Evolutionary conservation across 2,797 vertebrate species (phyloP).

Genomic region (Sciurus vulgaris): DNA sequence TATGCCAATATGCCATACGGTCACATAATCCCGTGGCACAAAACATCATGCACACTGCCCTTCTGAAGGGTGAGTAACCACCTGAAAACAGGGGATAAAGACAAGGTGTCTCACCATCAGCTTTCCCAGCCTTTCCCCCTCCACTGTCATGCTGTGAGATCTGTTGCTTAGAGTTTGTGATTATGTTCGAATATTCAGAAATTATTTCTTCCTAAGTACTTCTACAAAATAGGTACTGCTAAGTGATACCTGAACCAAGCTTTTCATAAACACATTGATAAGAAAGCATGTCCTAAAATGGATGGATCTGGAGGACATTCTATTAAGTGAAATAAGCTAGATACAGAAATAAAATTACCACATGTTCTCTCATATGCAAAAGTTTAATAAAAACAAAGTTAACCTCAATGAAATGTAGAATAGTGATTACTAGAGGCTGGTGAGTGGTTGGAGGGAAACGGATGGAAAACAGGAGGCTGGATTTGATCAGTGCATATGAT

Average conservation of each 20-base stretch:
- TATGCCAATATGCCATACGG: conserved; percentile 87
- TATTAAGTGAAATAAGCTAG: neutral
- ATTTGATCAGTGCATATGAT: neutral
- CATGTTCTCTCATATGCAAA: neutral
- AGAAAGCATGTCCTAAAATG: conserved; percentile 6
- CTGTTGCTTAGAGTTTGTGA: neutral
- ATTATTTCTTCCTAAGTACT: neutral
- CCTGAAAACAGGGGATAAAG: neutral
- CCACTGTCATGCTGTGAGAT: neutral
- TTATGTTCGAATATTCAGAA: neutral
- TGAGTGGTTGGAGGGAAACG: neutral
- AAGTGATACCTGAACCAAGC: neutral
- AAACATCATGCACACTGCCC: conserved; percentile 84
- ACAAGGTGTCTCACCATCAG: neutral
- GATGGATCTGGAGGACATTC: neutral
- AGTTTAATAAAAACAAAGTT: neutral
- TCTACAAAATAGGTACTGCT: conserved; percentile 35
- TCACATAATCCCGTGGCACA: conserved; percentile 80
- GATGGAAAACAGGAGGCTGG: neutral
- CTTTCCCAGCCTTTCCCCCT: neutral
- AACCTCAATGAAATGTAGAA: neutral
- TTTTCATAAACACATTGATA: neutral
- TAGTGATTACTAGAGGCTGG: neutral
- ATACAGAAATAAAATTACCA: neutral
- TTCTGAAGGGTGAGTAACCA: conserved; percentile 85